Evolutionary conservation across 2,888 invertebrate genomes (phyloP).

Genomic region (Bombyx huttoni): DNA sequence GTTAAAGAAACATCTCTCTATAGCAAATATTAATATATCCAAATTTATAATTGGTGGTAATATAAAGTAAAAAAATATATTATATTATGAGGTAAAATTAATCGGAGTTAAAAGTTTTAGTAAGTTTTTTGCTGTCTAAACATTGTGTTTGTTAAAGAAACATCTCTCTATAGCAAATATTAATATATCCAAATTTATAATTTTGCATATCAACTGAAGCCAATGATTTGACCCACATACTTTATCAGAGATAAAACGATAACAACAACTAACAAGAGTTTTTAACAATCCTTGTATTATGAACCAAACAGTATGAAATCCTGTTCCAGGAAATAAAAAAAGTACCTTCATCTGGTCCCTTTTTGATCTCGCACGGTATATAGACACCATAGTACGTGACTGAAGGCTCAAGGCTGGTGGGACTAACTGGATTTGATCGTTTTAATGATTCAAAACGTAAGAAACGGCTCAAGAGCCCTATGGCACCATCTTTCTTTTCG

Average conservation of each 20-base stretch:
- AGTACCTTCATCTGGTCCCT: slow-evolving; percentile 64
- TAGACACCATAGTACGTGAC: slow-evolving; percentile 62
- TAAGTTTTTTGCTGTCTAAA: no score
- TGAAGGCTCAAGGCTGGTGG: slow-evolving; percentile 36
- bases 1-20: no score
- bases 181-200: not conserved
- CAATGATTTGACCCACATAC: slow-evolving; percentile 2
- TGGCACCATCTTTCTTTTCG: slow-evolving; percentile 52
- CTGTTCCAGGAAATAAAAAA: not conserved
- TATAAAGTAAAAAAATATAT: no score
- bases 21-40: not conserved
- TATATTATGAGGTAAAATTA: no score
- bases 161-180: not conserved
- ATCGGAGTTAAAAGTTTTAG: no score
- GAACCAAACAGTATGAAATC: not conserved
- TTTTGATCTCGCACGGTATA: slow-evolving; percentile 66
- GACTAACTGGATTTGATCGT: slow-evolving; percentile 30
- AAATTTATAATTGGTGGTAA: not conserved
- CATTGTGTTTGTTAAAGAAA: no score
- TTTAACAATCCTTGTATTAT: not conserved
- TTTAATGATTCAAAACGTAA: slow-evolving; percentile 47
- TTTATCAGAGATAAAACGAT: not conserved
- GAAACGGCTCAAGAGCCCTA: slow-evolving; percentile 49
- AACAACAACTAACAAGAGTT: not conserved
- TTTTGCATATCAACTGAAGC: slow-evolving; percentile 1